A percentile compares a stretch with the other conserved stretches of the same genome.
These are phyloP conservation scores for Clamator glandarius DNA, from an alignment of 2,797 vertebrate species.

Conservation along the genomic window DNA sequence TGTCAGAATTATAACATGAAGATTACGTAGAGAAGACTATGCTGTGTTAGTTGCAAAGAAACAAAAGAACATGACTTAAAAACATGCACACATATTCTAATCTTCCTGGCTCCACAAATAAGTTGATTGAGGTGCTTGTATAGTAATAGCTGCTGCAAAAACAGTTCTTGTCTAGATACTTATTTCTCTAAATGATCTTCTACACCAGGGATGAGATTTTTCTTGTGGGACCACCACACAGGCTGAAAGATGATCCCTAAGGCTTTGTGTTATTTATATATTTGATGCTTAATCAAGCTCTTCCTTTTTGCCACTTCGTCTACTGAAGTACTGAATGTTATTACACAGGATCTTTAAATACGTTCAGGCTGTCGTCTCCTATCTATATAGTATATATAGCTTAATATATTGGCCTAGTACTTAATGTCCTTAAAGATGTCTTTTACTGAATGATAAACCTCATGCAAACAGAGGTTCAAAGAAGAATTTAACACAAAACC, in stretches of 20 bases:
- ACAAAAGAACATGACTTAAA: background rate
- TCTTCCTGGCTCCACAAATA: background rate
- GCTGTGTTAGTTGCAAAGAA: background rate
- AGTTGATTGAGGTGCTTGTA: background rate
- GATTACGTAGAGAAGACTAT: background rate
- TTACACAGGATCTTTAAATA: background rate
- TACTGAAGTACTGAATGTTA: background rate
- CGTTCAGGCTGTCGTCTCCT: background rate
- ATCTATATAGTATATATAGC: background rate
- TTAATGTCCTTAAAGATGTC: background rate
- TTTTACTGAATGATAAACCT: background rate
- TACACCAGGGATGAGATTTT: background rate
- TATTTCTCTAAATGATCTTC: background rate
- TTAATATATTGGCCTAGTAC: background rate
- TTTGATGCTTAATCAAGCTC: background rate
- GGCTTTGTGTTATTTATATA: background rate
- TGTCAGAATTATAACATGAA: background rate
- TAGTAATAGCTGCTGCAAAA: rapidly evolving
- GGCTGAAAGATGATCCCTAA: no score
- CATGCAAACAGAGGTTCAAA: background rate
- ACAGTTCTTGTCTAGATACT: background rate
- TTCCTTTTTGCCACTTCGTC: background rate
- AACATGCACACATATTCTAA: background rate
- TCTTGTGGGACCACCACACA: background rate
- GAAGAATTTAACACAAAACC: background rate